Conservation (phyloP, 2,888 invertebrate genomes). For the Sthenelais limicola region DNA sequence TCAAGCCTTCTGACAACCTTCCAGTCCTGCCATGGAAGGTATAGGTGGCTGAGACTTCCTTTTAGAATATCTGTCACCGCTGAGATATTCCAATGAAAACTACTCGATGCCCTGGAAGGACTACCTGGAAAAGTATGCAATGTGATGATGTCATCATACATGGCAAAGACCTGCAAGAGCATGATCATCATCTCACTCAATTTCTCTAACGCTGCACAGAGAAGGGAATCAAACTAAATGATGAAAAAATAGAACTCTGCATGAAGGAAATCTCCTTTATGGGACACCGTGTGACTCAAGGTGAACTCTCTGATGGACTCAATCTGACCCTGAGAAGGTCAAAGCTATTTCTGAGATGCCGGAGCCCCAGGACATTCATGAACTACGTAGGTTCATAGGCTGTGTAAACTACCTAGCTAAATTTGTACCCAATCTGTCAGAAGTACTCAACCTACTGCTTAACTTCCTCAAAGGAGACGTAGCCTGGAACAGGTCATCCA, state of each 20-base stretch:
- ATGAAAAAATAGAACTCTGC: slow-evolving; percentile 42
- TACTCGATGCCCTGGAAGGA: slow-evolving; percentile 45
- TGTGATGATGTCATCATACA: slow-evolving; percentile 49
- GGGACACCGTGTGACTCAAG: slow-evolving; percentile 43
- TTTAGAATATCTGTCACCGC: slow-evolving; percentile 48
- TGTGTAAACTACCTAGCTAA: slow-evolving; percentile 47
- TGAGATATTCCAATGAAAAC: slow-evolving; percentile 49
- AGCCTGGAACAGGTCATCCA: slow-evolving; percentile 45
- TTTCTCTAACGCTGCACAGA: slow-evolving; percentile 44
- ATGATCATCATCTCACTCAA: slow-evolving; percentile 35
- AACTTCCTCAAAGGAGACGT: slow-evolving; percentile 45
- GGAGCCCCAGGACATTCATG: slow-evolving; percentile 34
- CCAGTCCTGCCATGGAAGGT: slow-evolving; percentile 42
- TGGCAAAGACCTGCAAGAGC: slow-evolving; percentile 41
- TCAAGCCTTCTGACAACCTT: slow-evolving; percentile 47
- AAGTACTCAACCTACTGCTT: slow-evolving; percentile 39
- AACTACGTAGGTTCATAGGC: slow-evolving; percentile 46
- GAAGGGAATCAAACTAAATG: slow-evolving; percentile 45
- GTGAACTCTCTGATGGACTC: too few relatives aligned
- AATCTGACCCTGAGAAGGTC: slow-evolving; percentile 46
- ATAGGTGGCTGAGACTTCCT: slow-evolving; percentile 45
- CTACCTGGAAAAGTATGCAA: slow-evolving; percentile 48
- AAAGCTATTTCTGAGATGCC: slow-evolving; percentile 43
- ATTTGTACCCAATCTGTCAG: slow-evolving; percentile 46
- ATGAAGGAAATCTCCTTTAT: slow-evolving; percentile 45